Percentiles rank a stretch among this genome's conserved stretches.
These are phyloP conservation scores for Zaprionus obscuricornis DNA, from an alignment of 2,888 invertebrate genomes.

Conservation along the genomic window DNA sequence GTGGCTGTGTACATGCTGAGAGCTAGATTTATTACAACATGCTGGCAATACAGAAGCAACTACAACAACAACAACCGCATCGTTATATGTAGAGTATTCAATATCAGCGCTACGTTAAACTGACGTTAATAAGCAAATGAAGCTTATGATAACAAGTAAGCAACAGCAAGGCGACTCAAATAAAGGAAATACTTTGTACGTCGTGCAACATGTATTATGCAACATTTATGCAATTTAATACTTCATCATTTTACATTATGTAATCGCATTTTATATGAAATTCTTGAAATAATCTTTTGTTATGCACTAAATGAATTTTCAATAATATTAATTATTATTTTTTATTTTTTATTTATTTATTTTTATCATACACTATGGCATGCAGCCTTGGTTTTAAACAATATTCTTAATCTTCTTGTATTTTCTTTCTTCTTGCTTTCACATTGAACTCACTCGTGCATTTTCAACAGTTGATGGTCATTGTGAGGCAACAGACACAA, in stretches of 20 bases:
- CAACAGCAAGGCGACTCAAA: no score
- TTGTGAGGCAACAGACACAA: conserved; percentile 49
- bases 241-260: no score
- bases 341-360: no score
- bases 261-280: no score
- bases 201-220: no score
- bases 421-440: conserved; percentile 15
- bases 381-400: conserved; percentile 16
- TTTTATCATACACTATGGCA: background rate
- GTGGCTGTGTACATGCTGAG: conserved; percentile 17
- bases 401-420: conserved; percentile 11
- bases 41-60: background rate
- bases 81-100: background rate
- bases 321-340: no score
- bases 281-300: no score
- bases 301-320: no score
- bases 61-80: conserved; percentile 6
- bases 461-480: conserved; percentile 23
- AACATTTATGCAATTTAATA: no score
- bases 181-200: background rate
- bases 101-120: background rate
- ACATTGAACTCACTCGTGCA: conserved; percentile 29
- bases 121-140: background rate
- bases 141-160: background rate
- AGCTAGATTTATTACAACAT: conserved; percentile 37